These are phyloP conservation scores for Neolamprologus ventralis DNA, from an alignment of 2,113 vertebrate genomes.

Conservation along the genomic window DNA sequence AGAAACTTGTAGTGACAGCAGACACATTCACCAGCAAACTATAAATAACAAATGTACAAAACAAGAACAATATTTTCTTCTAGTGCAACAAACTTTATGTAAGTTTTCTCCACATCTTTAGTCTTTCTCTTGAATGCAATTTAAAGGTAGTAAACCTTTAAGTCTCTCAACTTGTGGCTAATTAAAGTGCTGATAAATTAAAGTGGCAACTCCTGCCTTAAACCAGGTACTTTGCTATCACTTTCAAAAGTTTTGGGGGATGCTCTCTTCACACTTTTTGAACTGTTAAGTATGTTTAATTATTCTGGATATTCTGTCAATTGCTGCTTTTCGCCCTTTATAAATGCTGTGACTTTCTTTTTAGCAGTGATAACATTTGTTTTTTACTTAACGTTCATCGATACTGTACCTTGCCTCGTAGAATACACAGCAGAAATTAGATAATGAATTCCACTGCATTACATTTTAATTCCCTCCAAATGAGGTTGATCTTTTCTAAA, in stretches of 20 bases:
- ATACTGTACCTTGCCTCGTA: neutral
- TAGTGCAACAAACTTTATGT: neutral
- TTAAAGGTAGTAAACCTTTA: neutral
- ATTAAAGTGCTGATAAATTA: constrained; percentile 14
- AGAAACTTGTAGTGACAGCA: neutral
- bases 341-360: neutral
- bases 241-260: neutral
- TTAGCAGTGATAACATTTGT: neutral
- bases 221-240: neutral
- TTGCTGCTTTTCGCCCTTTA: neutral
- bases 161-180: neutral
- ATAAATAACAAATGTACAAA: neutral
- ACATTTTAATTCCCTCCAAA: constrained; percentile 52
- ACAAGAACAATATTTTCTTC: neutral
- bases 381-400: neutral
- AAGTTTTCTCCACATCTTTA: neutral
- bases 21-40: neutral
- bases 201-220: neutral
- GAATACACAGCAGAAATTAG: constrained; percentile 15
- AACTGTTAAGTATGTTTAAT: neutral
- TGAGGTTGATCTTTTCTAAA: constrained; percentile 49
- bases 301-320: neutral
- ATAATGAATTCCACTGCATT: constrained; percentile 44
- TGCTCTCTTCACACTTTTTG: neutral
- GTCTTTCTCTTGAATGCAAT: neutral